These are phyloP conservation scores for Xanthostigma xanthostigma DNA, from an alignment of 2,888 invertebrate genomes.

Conservation along the genomic window DNA sequence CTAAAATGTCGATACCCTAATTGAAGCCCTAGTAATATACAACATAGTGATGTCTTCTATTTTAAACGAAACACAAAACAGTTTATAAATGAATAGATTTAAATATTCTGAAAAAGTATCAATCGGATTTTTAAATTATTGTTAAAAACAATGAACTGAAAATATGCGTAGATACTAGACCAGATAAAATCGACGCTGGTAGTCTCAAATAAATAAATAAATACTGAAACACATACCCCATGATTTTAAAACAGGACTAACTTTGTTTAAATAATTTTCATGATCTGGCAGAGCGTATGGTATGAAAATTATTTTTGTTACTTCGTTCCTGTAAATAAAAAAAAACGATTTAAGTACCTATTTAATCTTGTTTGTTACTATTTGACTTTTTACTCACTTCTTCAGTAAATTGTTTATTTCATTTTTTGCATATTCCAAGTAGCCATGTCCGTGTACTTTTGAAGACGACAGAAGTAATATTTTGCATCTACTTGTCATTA, in stretches of 20 bases:
- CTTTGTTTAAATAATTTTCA: conserved; percentile 46
- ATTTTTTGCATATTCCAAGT: conserved; percentile 49
- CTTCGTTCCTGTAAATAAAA: conserved; percentile 39
- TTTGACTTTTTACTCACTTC: conserved; percentile 31
- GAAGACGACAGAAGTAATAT: conserved; percentile 55
- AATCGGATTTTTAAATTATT: background rate
- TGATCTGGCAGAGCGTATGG: conserved; percentile 58
- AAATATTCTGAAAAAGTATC: background rate
- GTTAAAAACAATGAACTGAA: background rate
- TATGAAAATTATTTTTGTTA: conserved; percentile 50
- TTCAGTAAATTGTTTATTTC: conserved; percentile 44
- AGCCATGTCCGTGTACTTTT: conserved; percentile 46
- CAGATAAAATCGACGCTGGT: no score
- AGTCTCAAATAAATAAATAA: no score
- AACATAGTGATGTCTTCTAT: no score
- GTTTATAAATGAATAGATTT: background rate
- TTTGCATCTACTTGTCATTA: conserved; percentile 23
- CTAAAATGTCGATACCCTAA: no score
- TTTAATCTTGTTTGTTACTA: conserved; percentile 5
- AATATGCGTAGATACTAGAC: no score
- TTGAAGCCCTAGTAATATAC: no score
- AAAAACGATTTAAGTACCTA: background rate
- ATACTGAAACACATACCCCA: conserved; percentile 35
- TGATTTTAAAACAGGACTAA: conserved; percentile 39
- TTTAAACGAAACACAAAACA: no score